Evolutionary conservation across 30 jellyfish, hydroid and myxozoan species (phyloP), one percentile per base, ranked within the genome.

Genomic region (Rhopilema esculentum): DNA sequence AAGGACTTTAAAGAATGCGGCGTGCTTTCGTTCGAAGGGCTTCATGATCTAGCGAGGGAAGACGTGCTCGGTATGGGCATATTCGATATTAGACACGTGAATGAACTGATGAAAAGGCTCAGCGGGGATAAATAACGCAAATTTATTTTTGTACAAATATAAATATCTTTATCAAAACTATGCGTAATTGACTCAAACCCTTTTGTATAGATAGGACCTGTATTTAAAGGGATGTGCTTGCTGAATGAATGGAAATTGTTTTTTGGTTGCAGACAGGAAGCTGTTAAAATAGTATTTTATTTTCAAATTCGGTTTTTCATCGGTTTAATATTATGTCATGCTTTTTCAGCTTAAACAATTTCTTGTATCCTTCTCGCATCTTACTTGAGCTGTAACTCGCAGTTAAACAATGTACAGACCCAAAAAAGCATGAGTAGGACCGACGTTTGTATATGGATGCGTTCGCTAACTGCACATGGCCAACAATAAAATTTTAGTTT

Each of bases 51-150:
- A 64, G 33, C 95, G 0, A 80, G 78, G 66, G 86, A 79, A 26
- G 93, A 89, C 31, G 65, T 94, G 20, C 86, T 91, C 57, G 30
- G 69, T 19, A 66, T 87, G 1, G 97, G 97, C 21, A 95, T 94
- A 19, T 94, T n/a, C 73, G 97, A 94, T 24, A 84, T 32, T 18
- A 77, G 93, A 69, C 98, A 94, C 77, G 78, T 94, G n/a, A 74
- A 70, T 6, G 87, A 66, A 61, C 79, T 93, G 79, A 77, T 87
- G 0, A 40, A 12, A 40, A 40, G 57, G 12, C 57, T 40, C 12
- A 6, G 57, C 12, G 69, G 33, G 18, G 83, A 88, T 50, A 66
- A 88, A 21, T 49, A 88, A 62, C 30, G 72, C 40, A 27, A 1
- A 20, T 70, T 27, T 83, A 83, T 80, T 80, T 80, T 80, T 80